A percentile compares a stretch with the other conserved stretches of the same genome.
phyloP scores from a whole-genome alignment of 2,888 invertebrate genomes.

The Monochamus alternatus region DNA sequence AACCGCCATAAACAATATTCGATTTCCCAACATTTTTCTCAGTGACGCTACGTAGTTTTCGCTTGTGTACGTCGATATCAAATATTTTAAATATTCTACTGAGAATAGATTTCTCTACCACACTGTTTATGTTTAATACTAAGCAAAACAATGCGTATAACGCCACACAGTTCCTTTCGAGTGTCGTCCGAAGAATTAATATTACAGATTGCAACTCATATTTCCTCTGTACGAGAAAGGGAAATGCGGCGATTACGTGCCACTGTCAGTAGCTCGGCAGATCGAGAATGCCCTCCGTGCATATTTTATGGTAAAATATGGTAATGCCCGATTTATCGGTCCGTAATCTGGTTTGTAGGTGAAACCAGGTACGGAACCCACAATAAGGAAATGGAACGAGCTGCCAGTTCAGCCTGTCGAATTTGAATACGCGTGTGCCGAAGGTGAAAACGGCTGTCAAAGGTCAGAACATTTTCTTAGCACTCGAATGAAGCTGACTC shows the following conservation, averaged over 20 bases:
- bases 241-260: background rate
- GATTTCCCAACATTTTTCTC: no score
- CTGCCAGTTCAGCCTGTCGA: background rate
- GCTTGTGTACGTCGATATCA: no score
- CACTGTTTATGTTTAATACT: no score
- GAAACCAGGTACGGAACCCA: constrained; percentile 10
- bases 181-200: background rate
- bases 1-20: no score
- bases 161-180: background rate
- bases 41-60: no score
- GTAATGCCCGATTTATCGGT: background rate
- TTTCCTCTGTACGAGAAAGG: background rate
- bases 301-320: constrained; percentile 13
- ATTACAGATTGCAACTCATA: background rate
- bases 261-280: constrained; percentile 1
- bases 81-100: no score
- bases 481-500: no score
- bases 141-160: no score
- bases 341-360: constrained; percentile 10
- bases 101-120: no score
- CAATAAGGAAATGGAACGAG: background rate
- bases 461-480: no score
- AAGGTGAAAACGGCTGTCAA: no score
- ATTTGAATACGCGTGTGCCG: background rate
- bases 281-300: constrained; percentile 4